Percentiles rank a stretch among this genome's conserved stretches.
Evolutionary conservation across 1,140 invertebrate genomes (phyloP).

Genomic region (Drosophila ananassae): DNA sequence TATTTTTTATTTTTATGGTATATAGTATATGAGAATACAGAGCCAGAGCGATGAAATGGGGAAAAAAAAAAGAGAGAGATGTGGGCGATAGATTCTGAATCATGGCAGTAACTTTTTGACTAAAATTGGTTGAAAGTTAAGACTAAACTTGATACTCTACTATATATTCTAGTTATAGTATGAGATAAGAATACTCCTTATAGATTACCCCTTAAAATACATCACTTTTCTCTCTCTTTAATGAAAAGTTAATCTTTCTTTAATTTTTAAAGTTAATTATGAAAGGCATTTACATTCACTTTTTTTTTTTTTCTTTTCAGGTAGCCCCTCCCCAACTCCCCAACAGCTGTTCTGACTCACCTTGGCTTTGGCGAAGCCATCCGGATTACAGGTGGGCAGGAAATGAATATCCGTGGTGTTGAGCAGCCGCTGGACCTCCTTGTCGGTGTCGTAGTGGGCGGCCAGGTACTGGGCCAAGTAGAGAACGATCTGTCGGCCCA

Average conservation of each 20-base stretch:
- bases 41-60: background rate
- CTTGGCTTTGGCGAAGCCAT: constrained; percentile 93
- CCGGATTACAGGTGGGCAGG: constrained; percentile 96
- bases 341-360: constrained; percentile 84
- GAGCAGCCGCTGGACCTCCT: constrained; percentile 89
- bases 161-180: too few species aligned
- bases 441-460: constrained; percentile 88
- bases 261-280: background rate
- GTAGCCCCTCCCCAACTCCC: too few species aligned
- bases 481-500: constrained; percentile 94
- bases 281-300: constrained; percentile 14
- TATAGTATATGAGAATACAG: background rate
- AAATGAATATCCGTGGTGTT: constrained; percentile 94
- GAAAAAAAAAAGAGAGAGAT: background rate
- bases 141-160: background rate
- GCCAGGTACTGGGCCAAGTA: constrained; percentile 93
- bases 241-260: background rate
- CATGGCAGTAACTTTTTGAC: background rate
- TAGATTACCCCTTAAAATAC: background rate
- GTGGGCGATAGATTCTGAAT: background rate
- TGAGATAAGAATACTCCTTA: too few species aligned
- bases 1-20: background rate
- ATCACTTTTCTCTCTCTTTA: background rate
- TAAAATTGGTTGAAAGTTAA: constrained; percentile 1
- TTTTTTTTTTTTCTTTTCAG: background rate